phyloP scores from a whole-genome alignment of 2,797 vertebrate genomes.

The Agapornis canus region DNA sequence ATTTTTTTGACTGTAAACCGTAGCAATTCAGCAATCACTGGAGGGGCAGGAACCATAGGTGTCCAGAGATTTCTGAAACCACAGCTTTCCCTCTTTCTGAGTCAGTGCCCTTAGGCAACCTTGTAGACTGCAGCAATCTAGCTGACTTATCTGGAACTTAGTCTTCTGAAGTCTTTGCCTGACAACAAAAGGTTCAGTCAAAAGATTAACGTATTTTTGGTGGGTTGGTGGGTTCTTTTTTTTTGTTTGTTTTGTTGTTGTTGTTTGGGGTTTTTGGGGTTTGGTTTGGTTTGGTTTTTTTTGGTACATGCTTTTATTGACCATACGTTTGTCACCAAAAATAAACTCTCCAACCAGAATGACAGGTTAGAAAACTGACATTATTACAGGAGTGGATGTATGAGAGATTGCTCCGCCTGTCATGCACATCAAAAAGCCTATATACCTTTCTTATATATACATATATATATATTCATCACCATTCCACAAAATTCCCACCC shows the following conservation, averaged over 20 bases:
- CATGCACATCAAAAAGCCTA: background rate
- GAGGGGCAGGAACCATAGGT: background rate
- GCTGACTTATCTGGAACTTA: background rate
- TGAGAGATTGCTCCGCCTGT: background rate
- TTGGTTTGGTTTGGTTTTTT: background rate
- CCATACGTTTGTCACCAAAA: background rate
- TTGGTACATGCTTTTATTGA: background rate
- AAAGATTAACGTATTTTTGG: background rate
- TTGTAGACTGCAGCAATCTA: background rate
- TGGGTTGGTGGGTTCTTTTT: background rate
- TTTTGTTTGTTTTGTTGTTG: background rate
- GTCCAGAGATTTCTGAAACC: background rate
- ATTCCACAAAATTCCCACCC: background rate
- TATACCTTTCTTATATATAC: background rate
- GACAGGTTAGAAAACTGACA: background rate
- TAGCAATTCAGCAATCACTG: background rate
- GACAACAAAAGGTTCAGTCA: background rate
- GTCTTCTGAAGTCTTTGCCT: background rate
- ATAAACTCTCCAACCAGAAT: background rate
- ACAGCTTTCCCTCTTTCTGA: background rate
- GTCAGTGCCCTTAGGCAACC: background rate
- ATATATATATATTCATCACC: background rate
- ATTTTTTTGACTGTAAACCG: background rate
- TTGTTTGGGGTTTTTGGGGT: background rate
- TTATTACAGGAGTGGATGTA: background rate